Evolutionary conservation across 2,113 vertebrate genomes (phyloP).

Genomic region (Mustelus asterias): DNA sequence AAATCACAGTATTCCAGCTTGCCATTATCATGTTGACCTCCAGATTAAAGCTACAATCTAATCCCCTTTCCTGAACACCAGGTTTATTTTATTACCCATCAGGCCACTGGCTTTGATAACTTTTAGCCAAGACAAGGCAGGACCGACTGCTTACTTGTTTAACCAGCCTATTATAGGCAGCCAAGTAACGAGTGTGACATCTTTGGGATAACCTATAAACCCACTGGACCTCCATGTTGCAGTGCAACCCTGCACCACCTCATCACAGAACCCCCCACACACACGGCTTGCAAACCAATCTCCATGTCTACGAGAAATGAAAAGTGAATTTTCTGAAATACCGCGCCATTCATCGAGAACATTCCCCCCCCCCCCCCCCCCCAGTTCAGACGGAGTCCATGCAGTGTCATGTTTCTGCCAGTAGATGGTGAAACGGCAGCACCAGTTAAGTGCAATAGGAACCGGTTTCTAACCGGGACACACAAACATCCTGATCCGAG

Average conservation of each 20-base stretch:
- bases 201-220: neutral
- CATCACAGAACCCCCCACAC: neutral
- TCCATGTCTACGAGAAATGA: no score
- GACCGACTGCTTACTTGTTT: neutral
- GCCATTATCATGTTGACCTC: neutral
- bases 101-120: no score
- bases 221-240: neutral
- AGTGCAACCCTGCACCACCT: neutral
- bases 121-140: neutral
- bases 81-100: neutral
- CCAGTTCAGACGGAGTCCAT: no score
- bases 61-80: neutral
- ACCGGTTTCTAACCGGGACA: neutral
- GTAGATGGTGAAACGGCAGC: neutral
- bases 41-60: neutral
- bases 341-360: no score
- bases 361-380: neutral
- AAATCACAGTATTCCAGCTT: neutral
- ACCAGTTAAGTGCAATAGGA: neutral
- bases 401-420: neutral
- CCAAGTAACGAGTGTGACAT: neutral
- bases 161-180: neutral
- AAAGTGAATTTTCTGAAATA: no score
- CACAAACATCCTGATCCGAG: no score
- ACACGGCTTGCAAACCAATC: neutral